These are phyloP conservation scores for Melanotus villosus DNA, from an alignment of 2,888 invertebrate genomes.

Conservation along the genomic window DNA sequence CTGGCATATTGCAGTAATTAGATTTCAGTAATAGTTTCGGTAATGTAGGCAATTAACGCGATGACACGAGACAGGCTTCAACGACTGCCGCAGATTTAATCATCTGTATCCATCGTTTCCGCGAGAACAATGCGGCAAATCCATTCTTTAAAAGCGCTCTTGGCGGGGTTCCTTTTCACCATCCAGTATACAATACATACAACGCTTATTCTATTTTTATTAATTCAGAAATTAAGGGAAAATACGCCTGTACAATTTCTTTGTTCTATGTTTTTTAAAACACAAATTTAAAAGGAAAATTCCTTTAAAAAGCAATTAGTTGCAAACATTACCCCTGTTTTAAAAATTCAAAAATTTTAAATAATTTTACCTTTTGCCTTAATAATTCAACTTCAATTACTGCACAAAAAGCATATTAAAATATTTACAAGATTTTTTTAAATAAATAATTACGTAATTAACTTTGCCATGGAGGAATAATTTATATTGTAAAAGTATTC, in stretches of 20 bases:
- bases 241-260: slow-evolving; percentile 20
- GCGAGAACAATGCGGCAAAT: slow-evolving; percentile 41
- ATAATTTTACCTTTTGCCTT: no score
- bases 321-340: neutral
- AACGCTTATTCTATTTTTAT: slow-evolving; percentile 34
- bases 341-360: no score
- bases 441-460: no score
- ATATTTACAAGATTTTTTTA: no score
- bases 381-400: no score
- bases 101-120: slow-evolving; percentile 52
- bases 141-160: slow-evolving; percentile 40
- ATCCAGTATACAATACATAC: slow-evolving; percentile 23
- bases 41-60: slow-evolving; percentile 65
- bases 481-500: no score
- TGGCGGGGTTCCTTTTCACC: slow-evolving; percentile 37
- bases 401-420: no score
- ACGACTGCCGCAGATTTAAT: slow-evolving; percentile 61
- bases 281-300: slow-evolving; percentile 21
- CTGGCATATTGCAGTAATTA: slow-evolving; percentile 67
- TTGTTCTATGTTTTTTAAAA: slow-evolving; percentile 20
- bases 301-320: neutral
- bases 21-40: slow-evolving; percentile 67
- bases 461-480: no score
- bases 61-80: slow-evolving; percentile 64
- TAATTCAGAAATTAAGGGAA: slow-evolving; percentile 33